Percentiles rank a stretch among this genome's conserved stretches.
These are phyloP conservation scores for Caranx ignobilis DNA, from an alignment of 2,113 vertebrate genomes.

Conservation along the genomic window DNA sequence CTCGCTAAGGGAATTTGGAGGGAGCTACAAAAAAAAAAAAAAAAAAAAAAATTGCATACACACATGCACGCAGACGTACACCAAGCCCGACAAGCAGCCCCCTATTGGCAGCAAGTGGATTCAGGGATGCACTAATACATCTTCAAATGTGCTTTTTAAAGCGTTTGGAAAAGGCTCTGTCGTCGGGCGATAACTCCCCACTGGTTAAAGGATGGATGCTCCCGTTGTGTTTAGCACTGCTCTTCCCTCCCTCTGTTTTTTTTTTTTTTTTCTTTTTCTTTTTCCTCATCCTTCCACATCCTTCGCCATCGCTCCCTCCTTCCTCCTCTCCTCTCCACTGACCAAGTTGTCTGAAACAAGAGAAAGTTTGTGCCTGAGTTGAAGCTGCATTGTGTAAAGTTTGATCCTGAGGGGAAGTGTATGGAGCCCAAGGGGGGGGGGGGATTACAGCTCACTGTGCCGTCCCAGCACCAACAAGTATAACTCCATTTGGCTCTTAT, in stretches of 20 bases:
- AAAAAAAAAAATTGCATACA: slow-evolving; percentile 29
- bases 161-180: slow-evolving; percentile 75
- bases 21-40: slow-evolving; percentile 56
- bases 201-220: slow-evolving; percentile 77
- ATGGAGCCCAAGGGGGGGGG: no score
- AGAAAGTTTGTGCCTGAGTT: slow-evolving; percentile 59
- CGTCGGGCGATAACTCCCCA: slow-evolving; percentile 79
- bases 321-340: slow-evolving; percentile 33
- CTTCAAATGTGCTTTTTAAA: slow-evolving; percentile 83
- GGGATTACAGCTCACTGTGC: no score
- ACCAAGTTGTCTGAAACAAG: slow-evolving; percentile 50
- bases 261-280: background rate
- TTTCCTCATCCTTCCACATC: slow-evolving; percentile 55
- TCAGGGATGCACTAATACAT: slow-evolving; percentile 80
- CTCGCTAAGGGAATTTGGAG: slow-evolving; percentile 82
- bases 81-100: slow-evolving; percentile 72
- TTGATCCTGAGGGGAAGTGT: slow-evolving; percentile 11
- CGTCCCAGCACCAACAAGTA: no score
- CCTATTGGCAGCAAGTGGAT: slow-evolving; percentile 76
- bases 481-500: background rate
- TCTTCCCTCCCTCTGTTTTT: slow-evolving; percentile 54
- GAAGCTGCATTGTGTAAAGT: slow-evolving; percentile 28
- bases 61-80: slow-evolving; percentile 47
- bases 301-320: slow-evolving; percentile 27
- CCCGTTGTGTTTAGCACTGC: slow-evolving; percentile 67